These are phyloP conservation scores for Gymnoscopelus braueri DNA, from an alignment of 2,797 vertebrate genomes.

Conservation along the genomic window DNA sequence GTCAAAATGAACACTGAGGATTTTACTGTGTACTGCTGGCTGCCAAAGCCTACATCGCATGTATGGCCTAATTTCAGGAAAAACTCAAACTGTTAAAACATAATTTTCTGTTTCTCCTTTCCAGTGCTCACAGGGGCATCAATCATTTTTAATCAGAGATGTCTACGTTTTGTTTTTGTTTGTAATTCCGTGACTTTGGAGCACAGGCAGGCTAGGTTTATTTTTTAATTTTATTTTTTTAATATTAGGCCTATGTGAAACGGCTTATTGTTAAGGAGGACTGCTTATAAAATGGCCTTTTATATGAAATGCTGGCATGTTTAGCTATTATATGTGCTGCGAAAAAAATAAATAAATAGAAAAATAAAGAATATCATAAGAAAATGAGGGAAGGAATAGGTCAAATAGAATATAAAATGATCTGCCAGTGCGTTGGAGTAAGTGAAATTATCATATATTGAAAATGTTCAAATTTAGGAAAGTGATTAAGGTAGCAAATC, in stretches of 20 bases:
- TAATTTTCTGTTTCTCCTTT: conserved; percentile 44
- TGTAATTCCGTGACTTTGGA: conserved; percentile 42
- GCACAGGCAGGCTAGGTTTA: neutral
- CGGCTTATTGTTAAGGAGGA: conserved; percentile 26
- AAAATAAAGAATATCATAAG: no score
- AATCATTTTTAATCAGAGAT: conserved; percentile 66
- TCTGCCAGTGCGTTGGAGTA: no score
- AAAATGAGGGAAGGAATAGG: no score
- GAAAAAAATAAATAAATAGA: no score
- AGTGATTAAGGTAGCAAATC: no score
- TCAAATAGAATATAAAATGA: no score
- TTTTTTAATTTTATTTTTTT: neutral
- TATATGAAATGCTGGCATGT: neutral
- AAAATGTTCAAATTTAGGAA: no score
- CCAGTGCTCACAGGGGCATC: conserved; percentile 44
- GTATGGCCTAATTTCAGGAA: conserved; percentile 43
- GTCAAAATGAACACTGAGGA: neutral
- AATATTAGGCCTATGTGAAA: conserved; percentile 14
- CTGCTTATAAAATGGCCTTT: neutral
- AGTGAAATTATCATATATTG: no score
- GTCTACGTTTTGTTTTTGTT: conserved; percentile 54
- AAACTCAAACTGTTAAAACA: conserved; percentile 38
- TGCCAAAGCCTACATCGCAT: conserved; percentile 52
- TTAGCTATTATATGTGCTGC: neutral
- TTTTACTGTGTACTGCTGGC: neutral